Conservation (phyloP, 1,140 invertebrate species). For the Papilio machaon region DNA sequence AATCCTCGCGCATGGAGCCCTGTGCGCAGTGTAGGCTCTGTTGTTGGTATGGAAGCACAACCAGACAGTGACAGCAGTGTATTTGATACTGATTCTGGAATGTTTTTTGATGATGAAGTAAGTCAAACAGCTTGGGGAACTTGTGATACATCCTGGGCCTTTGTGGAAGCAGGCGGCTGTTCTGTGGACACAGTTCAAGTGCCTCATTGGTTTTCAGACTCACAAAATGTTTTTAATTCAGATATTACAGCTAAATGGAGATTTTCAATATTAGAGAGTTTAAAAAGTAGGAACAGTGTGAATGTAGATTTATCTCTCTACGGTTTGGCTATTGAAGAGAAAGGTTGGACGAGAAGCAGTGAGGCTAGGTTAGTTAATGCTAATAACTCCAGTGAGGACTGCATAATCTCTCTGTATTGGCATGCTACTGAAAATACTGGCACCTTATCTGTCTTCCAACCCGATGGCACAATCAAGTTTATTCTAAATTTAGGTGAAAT, state of each 20-base stretch:
- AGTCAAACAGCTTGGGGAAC: constrained; percentile 88
- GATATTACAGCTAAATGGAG: constrained; percentile 90
- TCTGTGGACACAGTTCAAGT: constrained; percentile 85
- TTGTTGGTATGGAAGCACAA: constrained; percentile 90
- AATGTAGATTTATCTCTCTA: constrained; percentile 83
- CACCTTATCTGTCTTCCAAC: constrained; percentile 89
- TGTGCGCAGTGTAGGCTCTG: constrained; percentile 90
- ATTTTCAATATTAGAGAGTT: constrained; percentile 86
- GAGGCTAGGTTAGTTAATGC: constrained; percentile 87
- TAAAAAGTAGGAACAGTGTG: constrained; percentile 84
- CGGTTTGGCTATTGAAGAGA: constrained; percentile 90
- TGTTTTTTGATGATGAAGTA: constrained; percentile 89
- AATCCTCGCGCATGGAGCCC: constrained; percentile 92
- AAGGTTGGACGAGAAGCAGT: constrained; percentile 91
- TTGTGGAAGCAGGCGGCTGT: constrained; percentile 91
- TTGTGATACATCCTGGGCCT: constrained; percentile 89
- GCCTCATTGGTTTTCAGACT: constrained; percentile 89
- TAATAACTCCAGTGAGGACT: constrained; percentile 86
- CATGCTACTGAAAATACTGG: constrained; percentile 85
- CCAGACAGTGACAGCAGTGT: constrained; percentile 90
- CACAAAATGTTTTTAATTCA: constrained; percentile 81
- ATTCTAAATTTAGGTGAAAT: constrained; percentile 86
- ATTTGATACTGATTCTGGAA: constrained; percentile 89
- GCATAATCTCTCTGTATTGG: constrained; percentile 92
- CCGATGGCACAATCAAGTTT: constrained; percentile 89